Percentiles rank a stretch among this genome's conserved stretches.
Evolutionary conservation across 2,113 vertebrate genomes (phyloP).

Genomic region (Lasiurus borealis): DNA sequence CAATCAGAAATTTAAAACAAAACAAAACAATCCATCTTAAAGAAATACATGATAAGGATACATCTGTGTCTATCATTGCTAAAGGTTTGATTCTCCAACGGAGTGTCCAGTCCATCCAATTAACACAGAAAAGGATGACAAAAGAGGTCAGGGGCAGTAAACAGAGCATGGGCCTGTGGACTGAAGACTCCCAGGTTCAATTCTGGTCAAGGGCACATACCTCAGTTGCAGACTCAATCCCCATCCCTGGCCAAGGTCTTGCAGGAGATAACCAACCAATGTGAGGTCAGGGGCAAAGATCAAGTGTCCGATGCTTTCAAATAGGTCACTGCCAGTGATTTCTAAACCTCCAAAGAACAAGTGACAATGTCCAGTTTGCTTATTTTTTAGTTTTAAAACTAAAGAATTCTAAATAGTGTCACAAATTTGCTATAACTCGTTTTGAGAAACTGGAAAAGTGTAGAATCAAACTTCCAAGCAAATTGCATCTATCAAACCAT

Average conservation of each 20-base stretch:
- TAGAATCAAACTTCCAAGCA: conserved; percentile 7
- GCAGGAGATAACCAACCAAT: too few relatives aligned
- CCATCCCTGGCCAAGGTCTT: too few relatives aligned
- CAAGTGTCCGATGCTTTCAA: background rate
- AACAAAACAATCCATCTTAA: conserved; percentile 65
- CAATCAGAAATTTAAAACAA: conserved; percentile 65
- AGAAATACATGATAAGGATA: conserved; percentile 53
- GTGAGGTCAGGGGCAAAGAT: conserved; percentile 27
- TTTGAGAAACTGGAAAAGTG: conserved; percentile 45
- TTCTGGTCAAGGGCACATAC: too few relatives aligned
- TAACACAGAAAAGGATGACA: background rate
- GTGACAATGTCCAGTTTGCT: background rate
- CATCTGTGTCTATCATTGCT: conserved; percentile 10
- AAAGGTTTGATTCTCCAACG: background rate
- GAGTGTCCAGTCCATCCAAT: background rate
- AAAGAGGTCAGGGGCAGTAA: conserved; percentile 1
- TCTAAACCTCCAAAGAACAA: background rate
- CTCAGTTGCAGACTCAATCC: too few relatives aligned
- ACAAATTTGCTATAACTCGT: conserved; percentile 5
- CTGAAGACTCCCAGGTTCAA: too few relatives aligned
- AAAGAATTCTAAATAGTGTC: background rate
- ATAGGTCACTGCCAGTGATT: background rate
- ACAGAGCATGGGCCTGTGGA: too few relatives aligned
- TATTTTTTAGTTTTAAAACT: conserved; percentile 27
- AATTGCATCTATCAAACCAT: background rate